A percentile compares a stretch with the other conserved stretches of the same genome.
Conservation (phyloP, 2,888 invertebrate genomes). For the Automeris io region DNA sequence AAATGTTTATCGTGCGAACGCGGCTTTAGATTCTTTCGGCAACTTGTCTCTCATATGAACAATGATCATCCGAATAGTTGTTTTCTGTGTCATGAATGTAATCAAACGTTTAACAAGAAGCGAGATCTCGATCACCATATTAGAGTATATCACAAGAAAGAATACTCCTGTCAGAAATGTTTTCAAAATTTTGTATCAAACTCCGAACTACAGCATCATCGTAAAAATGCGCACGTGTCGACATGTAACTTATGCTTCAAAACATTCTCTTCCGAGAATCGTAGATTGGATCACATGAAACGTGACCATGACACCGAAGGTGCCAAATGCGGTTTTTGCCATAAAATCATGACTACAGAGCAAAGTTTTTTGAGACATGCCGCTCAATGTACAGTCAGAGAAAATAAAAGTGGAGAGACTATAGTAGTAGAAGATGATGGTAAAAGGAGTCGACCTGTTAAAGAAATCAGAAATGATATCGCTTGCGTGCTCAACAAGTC, state of each 20-base stretch:
- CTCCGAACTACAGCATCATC: slow-evolving; percentile 38
- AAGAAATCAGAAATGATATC: slow-evolving; percentile 41
- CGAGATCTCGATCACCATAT: slow-evolving; percentile 43
- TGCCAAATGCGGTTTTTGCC: slow-evolving; percentile 45
- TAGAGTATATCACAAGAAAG: slow-evolving; percentile 37
- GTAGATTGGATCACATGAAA: slow-evolving; percentile 50
- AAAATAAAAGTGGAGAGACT: slow-evolving; percentile 13
- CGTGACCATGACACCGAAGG: slow-evolving; percentile 33
- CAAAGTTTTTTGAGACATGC: slow-evolving; percentile 48
- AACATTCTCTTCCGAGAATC: slow-evolving; percentile 37
- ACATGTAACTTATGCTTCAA: slow-evolving; percentile 52
- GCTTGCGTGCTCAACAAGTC: slow-evolving; percentile 54
- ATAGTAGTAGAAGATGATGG: slow-evolving; percentile 24
- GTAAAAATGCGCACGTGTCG: slow-evolving; percentile 38
- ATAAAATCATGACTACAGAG: slow-evolving; percentile 40
- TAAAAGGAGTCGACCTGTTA: slow-evolving; percentile 32
- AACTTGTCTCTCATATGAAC: slow-evolving; percentile 49
- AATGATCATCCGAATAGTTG: slow-evolving; percentile 34
- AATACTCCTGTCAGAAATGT: slow-evolving; percentile 43
- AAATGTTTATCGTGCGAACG: slow-evolving; percentile 47
- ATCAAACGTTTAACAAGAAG: slow-evolving; percentile 44
- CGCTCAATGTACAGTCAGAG: slow-evolving; percentile 31
- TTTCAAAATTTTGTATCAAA: slow-evolving; percentile 30
- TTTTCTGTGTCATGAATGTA: slow-evolving; percentile 40
- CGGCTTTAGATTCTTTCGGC: slow-evolving; percentile 34